A percentile compares a stretch with the other conserved stretches of the same genome.
These are phyloP conservation scores for Anarsia innoxiella DNA, from an alignment of 2,888 invertebrate genomes.

Conservation along the genomic window DNA sequence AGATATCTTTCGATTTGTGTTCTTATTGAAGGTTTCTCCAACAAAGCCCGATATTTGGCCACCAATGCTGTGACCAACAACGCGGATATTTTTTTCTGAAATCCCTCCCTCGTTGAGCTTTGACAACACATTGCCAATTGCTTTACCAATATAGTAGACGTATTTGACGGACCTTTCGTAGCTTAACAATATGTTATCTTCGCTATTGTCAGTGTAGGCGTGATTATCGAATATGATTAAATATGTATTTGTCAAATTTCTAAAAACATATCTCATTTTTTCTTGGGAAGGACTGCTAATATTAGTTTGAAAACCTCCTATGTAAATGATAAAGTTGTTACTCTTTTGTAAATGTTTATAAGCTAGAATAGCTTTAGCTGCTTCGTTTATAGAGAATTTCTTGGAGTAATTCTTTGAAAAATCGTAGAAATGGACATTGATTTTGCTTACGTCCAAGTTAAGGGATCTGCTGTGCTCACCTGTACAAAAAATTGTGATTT, in stretches of 20 bases:
- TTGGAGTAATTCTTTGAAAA: slow-evolving; percentile 54
- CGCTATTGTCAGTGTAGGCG: slow-evolving; percentile 47
- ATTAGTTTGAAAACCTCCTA: slow-evolving; percentile 61
- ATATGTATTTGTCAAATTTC: slow-evolving; percentile 47
- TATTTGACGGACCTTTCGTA: slow-evolving; percentile 49
- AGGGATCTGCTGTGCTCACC: slow-evolving; percentile 52
- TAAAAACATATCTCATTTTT: slow-evolving; percentile 48
- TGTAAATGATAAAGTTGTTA: slow-evolving; percentile 53
- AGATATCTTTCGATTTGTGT: slow-evolving; percentile 41
- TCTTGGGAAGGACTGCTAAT: slow-evolving; percentile 52
- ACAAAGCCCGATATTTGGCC: slow-evolving; percentile 54
- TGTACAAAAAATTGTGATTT: slow-evolving; percentile 29
- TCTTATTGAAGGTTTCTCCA: slow-evolving; percentile 41
- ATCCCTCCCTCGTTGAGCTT: slow-evolving; percentile 40
- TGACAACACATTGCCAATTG: slow-evolving; percentile 43
- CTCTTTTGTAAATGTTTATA: slow-evolving; percentile 49
- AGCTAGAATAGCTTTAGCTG: slow-evolving; percentile 39
- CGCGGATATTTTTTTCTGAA: slow-evolving; percentile 47
- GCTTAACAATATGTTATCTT: slow-evolving; percentile 45
- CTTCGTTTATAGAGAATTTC: slow-evolving; percentile 22
- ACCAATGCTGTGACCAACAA: slow-evolving; percentile 61
- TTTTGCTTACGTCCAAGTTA: slow-evolving; percentile 44
- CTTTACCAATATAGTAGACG: slow-evolving; percentile 56
- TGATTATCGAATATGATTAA: slow-evolving; percentile 61
- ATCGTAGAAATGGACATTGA: slow-evolving; percentile 56